Evolutionary conservation across 2,888 invertebrate genomes (phyloP).

Genomic region (Watsonalla cultraria): DNA sequence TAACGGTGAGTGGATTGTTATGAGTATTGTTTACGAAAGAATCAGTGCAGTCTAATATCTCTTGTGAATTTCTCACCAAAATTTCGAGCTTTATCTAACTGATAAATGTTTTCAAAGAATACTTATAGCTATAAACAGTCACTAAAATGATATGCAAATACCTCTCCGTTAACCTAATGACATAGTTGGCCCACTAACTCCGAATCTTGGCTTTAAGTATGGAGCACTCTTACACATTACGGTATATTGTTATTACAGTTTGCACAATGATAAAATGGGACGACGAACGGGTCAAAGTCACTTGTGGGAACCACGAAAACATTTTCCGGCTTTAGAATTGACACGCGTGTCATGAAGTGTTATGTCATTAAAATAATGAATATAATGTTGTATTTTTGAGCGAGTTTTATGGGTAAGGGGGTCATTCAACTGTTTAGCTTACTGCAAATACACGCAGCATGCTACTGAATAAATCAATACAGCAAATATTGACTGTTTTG

Average conservation of each 20-base stretch:
- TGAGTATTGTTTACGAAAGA: not conserved
- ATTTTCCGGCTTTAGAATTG: constrained; percentile 29
- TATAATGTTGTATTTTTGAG: constrained; percentile 13
- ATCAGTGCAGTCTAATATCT: not conserved
- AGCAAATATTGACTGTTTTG: constrained; percentile 1
- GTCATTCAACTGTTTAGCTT: constrained; percentile 8
- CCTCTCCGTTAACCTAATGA: constrained; percentile 68
- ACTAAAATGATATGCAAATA: constrained; percentile 55
- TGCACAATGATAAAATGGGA: constrained; percentile 55
- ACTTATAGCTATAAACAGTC: constrained; percentile 7
- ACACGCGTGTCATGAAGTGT: constrained; percentile 30
- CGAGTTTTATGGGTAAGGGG: constrained; percentile 7
- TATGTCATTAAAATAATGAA: constrained; percentile 42
- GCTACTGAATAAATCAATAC: not conserved
- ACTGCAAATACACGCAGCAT: not conserved
- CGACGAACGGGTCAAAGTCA: constrained; percentile 67
- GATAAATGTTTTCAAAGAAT: not conserved
- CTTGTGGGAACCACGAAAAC: constrained; percentile 35
- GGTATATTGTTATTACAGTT: constrained; percentile 60
- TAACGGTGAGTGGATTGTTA: constrained; percentile 13
- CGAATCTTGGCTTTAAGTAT: constrained; percentile 43
- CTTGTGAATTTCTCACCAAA: not conserved
- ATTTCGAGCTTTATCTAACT: not conserved
- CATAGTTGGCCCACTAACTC: constrained; percentile 65
- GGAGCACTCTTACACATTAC: constrained; percentile 60